Evolutionary conservation across 2,888 invertebrate genomes (phyloP), one percentile per base, ranked within the genome.

Genomic region (Tubulanus polymorphus): DNA sequence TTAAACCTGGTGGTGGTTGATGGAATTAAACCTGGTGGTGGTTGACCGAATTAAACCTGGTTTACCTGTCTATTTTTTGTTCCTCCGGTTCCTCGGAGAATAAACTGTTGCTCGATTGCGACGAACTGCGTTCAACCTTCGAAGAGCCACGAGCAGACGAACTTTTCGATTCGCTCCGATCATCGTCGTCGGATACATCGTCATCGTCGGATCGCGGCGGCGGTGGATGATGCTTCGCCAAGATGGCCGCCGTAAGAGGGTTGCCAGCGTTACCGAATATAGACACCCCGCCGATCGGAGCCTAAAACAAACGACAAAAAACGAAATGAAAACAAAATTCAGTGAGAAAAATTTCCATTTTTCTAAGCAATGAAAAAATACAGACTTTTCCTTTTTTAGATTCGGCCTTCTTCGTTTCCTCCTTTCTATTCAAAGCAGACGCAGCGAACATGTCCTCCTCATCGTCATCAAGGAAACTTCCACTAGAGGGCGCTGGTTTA

Each of bases 281-380:
- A 3, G 76, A 71, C 50, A 76, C 76, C 2, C 73, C 74, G 2
- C 76, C 75, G 15, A 70, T 27, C 74, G 76, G 20, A 70, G 60
- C 72, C 73, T 63, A 1, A 64, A 70, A 28, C 52, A 5, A 41
- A 41, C 18, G 41, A 8, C 35, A 32, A 32, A n/a, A 41, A 15
- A 41, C 41, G n/a, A n/a, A n/a, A n/a, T n/a, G n/a, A n/a, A n/a
- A n/a, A n/a, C n/a, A n/a, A n/a, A n/a, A n/a, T n/a, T n/a, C n/a
- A n/a, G n/a, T n/a, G n/a, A n/a, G n/a, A n/a, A n/a, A n/a, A n/a
- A n/a, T n/a, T n/a, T n/a, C n/a, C n/a, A n/a, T n/a, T n/a, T n/a
- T n/a, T n/a, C n/a, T n/a, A n/a, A n/a, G n/a, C n/a, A n/a, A n/a
- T n/a, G n/a, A n/a, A n/a, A n/a, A n/a, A n/a, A n/a, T n/a, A n/a